phyloP scores from a whole-genome alignment of 2,797 vertebrate species.

The Pteronotus mesoamericanus region DNA sequence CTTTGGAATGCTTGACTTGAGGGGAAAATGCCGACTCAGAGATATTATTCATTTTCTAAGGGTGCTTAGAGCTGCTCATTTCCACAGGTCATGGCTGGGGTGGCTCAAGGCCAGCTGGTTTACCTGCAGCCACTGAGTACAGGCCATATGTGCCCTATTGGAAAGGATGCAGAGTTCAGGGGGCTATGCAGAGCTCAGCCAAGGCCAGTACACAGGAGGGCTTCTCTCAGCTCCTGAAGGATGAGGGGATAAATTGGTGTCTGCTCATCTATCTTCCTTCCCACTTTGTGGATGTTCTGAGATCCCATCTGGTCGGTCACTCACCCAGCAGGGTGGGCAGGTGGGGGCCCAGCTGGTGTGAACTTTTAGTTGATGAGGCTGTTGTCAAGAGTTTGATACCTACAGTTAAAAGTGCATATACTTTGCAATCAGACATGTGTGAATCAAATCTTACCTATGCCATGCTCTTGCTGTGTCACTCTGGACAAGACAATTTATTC shows the following conservation, averaged over 20 bases:
- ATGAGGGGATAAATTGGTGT: not conserved
- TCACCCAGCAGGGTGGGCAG: not conserved
- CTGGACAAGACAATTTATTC: not conserved
- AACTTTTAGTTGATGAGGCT: not conserved
- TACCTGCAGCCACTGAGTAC: slow-evolving; percentile 21
- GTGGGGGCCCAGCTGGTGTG: not conserved
- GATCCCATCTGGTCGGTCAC: not conserved
- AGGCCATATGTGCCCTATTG: not conserved
- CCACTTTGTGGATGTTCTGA: not conserved
- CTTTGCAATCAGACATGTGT: not conserved
- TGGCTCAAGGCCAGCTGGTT: slow-evolving; percentile 64
- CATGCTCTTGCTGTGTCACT: not conserved
- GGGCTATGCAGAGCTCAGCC: not conserved
- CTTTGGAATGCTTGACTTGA: slow-evolving; percentile 76
- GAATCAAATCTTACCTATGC: not conserved
- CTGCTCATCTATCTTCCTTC: not conserved
- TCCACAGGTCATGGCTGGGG: slow-evolving; percentile 59
- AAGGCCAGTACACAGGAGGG: not conserved
- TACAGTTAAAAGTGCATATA: not conserved
- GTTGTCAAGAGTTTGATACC: not conserved
- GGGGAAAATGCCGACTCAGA: slow-evolving; percentile 68
- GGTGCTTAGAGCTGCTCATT: slow-evolving; percentile 73
- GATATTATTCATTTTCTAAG: slow-evolving; percentile 76
- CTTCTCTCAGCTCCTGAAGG: not conserved
- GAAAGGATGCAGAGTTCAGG: not conserved